Evolutionary conservation across 2,797 vertebrate species (phyloP).

Genomic region (Pseudomugil tenellus): DNA sequence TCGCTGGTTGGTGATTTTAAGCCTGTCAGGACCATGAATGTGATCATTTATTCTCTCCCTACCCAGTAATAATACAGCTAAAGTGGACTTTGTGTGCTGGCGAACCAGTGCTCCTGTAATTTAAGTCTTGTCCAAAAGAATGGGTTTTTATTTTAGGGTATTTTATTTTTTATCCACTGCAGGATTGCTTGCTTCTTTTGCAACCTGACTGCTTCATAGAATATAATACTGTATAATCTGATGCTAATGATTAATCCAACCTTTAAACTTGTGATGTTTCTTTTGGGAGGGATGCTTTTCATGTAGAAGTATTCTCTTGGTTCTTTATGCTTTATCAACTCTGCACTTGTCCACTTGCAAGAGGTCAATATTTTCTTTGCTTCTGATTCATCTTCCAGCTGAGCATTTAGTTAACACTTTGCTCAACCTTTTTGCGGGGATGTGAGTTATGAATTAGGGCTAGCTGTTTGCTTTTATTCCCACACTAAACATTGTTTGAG

Average conservation of each 20-base stretch:
- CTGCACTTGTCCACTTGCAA: constrained; percentile 29
- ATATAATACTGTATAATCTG: background rate
- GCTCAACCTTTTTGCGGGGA: background rate
- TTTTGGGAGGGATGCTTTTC: constrained; percentile 7
- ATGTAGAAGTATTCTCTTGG: constrained; percentile 21
- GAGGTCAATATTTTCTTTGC: background rate
- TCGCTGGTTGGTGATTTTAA: background rate
- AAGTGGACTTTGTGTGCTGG: background rate
- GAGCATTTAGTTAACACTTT: background rate
- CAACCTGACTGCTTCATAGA: background rate
- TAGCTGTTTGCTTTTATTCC: constrained; percentile 61
- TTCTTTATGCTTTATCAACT: constrained; percentile 30
- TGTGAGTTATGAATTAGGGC: constrained; percentile 41
- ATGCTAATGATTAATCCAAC: background rate
- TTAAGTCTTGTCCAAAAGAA: background rate
- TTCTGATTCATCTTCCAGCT: background rate
- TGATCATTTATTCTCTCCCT: background rate
- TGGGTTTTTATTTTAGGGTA: background rate
- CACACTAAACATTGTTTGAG: constrained; percentile 59
- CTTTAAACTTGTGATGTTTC: background rate
- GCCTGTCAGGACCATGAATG: background rate
- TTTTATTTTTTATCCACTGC: background rate
- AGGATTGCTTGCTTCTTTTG: background rate
- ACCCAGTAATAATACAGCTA: background rate
- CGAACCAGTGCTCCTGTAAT: background rate